Evolutionary conservation across 2,797 vertebrate species (phyloP).

Genomic region (Sternarchorhynchus goeldii): DNA sequence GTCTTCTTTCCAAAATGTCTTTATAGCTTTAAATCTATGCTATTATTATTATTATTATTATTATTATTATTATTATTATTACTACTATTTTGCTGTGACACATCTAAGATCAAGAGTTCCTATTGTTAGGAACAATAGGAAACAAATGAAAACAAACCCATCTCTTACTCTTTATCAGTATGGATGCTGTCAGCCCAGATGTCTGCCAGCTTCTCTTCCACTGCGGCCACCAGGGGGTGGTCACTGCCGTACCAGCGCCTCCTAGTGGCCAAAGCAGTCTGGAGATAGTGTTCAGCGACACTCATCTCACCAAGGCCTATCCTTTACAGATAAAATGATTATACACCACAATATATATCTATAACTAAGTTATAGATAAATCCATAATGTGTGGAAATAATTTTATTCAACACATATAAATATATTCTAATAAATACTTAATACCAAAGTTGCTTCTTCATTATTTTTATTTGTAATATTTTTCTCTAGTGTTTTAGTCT

Average conservation of each 20-base stretch:
- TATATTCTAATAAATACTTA: too few species aligned
- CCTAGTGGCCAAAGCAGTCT: slow-evolving; percentile 55
- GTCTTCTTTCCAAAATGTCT: too few species aligned
- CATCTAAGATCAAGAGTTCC: too few species aligned
- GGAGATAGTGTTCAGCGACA: slow-evolving; percentile 53
- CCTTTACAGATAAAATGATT: slow-evolving; percentile 46
- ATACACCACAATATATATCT: not conserved
- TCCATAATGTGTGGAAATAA: not conserved
- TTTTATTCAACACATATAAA: too few species aligned
- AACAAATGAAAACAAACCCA: not conserved
- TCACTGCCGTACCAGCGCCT: slow-evolving; percentile 58
- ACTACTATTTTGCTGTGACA: too few species aligned
- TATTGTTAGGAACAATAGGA: too few species aligned
- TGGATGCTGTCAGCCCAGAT: slow-evolving; percentile 56
- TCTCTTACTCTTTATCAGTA: slow-evolving; percentile 60
- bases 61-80: too few species aligned
- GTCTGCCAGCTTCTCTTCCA: slow-evolving; percentile 66
- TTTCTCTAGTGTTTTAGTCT: too few species aligned
- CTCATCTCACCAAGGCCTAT: slow-evolving; percentile 42
- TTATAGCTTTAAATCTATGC: too few species aligned
- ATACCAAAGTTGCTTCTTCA: too few species aligned
- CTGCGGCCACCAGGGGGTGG: slow-evolving; percentile 63
- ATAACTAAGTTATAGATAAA: slow-evolving; percentile 2
- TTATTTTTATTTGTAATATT: not conserved
- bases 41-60: too few species aligned